These are phyloP conservation scores for Orthosia cruda DNA, from an alignment of 2,888 invertebrate species.

Conservation along the genomic window DNA sequence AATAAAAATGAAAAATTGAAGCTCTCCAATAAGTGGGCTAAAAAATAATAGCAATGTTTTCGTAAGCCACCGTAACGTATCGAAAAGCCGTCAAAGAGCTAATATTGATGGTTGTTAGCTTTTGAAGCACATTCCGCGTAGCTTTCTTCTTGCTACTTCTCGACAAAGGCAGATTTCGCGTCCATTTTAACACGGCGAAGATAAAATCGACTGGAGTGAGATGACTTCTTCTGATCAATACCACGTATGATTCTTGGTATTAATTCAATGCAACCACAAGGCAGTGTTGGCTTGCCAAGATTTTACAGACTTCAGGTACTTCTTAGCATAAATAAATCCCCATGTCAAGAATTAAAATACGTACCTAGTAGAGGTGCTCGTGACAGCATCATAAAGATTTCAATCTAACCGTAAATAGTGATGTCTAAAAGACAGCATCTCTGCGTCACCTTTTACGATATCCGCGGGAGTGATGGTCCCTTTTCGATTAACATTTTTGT, in stretches of 20 bases:
- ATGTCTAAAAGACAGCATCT: constrained; percentile 34
- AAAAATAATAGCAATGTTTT: constrained; percentile 49
- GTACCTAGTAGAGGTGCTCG: neutral
- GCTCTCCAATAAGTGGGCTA: constrained; percentile 29
- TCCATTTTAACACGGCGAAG: constrained; percentile 29
- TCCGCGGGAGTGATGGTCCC: constrained; percentile 47
- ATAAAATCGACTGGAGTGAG: constrained; percentile 21
- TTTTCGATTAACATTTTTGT: constrained; percentile 59
- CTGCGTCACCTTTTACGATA: constrained; percentile 48
- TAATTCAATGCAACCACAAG: neutral
- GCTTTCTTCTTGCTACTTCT: constrained; percentile 40
- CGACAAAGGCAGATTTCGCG: constrained; percentile 38
- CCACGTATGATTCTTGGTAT: neutral
- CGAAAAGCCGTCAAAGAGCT: constrained; percentile 46
- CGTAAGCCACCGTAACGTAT: constrained; percentile 41
- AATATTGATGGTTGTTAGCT: constrained; percentile 48
- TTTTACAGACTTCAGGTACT: neutral
- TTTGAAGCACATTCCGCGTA: constrained; percentile 43
- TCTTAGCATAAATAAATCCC: neutral
- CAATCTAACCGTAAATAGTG: constrained; percentile 37
- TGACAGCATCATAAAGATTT: constrained; percentile 35
- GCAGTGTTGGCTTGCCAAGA: neutral
- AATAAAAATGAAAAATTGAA: constrained; percentile 43
- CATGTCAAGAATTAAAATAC: constrained; percentile 11
- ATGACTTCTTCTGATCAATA: neutral